phyloP scores from a whole-genome alignment of 2,888 invertebrate species.

The Philhelius pedissequus region DNA sequence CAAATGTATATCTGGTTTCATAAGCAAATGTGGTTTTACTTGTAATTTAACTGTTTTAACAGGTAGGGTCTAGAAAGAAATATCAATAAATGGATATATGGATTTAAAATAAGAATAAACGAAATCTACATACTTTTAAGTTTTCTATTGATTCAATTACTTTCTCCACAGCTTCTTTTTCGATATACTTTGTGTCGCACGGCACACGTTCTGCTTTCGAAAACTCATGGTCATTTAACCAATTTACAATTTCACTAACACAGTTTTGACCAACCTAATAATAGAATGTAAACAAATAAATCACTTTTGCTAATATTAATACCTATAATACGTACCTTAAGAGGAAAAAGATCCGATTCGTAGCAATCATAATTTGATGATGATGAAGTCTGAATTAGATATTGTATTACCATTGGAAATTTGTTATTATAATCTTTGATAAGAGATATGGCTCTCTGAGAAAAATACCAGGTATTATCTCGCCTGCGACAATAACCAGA shows the following conservation, averaged over 20 bases:
- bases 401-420: conserved; percentile 87
- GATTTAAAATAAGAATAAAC: background rate
- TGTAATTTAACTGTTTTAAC: conserved; percentile 84
- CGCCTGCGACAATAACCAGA: conserved; percentile 90
- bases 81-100: background rate
- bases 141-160: conserved; percentile 77
- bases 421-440: conserved; percentile 85
- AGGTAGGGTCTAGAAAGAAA: conserved; percentile 70
- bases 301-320: background rate
- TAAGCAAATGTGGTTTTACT: conserved; percentile 88
- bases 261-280: conserved; percentile 70
- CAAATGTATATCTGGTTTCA: conserved; percentile 80
- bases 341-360: conserved; percentile 85
- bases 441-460: conserved; percentile 85
- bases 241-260: conserved; percentile 81
- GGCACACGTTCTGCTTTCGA: conserved; percentile 82
- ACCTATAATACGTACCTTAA: conserved; percentile 76
- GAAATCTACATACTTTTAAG: conserved; percentile 77
- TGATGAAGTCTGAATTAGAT: conserved; percentile 78
- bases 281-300: background rate
- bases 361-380: conserved; percentile 81
- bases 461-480: conserved; percentile 89
- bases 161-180: conserved; percentile 82
- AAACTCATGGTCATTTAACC: conserved; percentile 87
- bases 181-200: conserved; percentile 86